These are phyloP conservation scores for Misgurnus mizolepis DNA, from an alignment of 2,113 vertebrate species.

Conservation along the genomic window DNA sequence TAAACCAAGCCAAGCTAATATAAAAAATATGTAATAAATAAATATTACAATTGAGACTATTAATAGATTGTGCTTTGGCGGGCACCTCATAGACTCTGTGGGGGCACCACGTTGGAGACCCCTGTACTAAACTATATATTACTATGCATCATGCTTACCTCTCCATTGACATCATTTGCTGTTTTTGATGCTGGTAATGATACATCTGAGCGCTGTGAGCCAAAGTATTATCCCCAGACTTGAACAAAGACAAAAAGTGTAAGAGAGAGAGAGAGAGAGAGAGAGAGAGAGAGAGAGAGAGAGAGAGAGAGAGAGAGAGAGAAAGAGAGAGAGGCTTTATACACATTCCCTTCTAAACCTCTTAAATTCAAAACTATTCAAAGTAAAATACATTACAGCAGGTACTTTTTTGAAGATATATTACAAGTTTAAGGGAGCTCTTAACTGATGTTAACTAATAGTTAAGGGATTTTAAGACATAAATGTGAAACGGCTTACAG, in stretches of 20 bases:
- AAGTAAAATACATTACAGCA: no score
- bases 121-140: not conserved
- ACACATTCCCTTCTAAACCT: no score
- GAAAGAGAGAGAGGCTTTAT: no score
- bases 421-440: not conserved
- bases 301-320: no score
- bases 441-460: not conserved
- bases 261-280: not conserved
- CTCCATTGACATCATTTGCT: constrained; percentile 89
- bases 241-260: not conserved
- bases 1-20: no score
- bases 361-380: no score
- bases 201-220: constrained; percentile 93
- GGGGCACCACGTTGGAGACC: no score
- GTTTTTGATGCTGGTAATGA: constrained; percentile 95
- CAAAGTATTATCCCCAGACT: constrained; percentile 89
- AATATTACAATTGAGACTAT: no score
- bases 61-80: no score
- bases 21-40: no score
- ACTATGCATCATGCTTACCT: constrained; percentile 72
- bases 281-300: not conserved
- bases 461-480: not conserved
- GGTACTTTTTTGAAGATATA: no score
- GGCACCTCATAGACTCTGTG: no score
- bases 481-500: constrained; percentile 70